Evolutionary conservation across 2,888 invertebrate species (phyloP).

Genomic region (Eupithecia dodoneata): DNA sequence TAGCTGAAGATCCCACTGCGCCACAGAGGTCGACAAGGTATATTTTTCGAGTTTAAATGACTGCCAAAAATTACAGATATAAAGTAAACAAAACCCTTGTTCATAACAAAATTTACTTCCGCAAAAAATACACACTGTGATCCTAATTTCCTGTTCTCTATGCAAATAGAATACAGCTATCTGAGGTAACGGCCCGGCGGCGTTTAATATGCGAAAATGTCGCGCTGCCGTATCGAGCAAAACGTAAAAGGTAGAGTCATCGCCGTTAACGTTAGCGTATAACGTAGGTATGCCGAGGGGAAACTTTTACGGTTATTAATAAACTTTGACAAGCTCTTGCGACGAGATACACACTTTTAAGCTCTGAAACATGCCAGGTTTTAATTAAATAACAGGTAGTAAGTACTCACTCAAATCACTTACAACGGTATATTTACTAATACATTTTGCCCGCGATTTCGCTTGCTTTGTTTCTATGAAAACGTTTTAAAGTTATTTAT

Average conservation of each 20-base stretch:
- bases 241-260: conserved; percentile 20
- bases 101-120: neutral
- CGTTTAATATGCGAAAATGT: conserved; percentile 40
- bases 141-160: neutral
- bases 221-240: conserved; percentile 19
- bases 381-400: neutral
- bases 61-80: neutral
- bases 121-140: neutral
- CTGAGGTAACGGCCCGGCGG: conserved; percentile 18
- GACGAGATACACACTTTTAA: neutral
- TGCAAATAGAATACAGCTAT: conserved; percentile 31
- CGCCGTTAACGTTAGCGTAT: conserved; percentile 3
- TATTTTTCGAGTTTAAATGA: neutral
- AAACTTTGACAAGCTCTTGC: neutral
- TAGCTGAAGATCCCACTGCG: no score
- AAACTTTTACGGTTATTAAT: conserved; percentile 3
- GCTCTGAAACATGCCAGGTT: neutral
- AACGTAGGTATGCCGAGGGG: conserved; percentile 8
- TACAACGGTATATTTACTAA: no score
- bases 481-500: no score
- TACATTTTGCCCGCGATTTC: no score
- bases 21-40: no score
- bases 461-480: no score
- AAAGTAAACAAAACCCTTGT: neutral
- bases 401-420: no score